Evolutionary conservation across 2,113 vertebrate genomes (phyloP).

Genomic region (Archilochus colubris): DNA sequence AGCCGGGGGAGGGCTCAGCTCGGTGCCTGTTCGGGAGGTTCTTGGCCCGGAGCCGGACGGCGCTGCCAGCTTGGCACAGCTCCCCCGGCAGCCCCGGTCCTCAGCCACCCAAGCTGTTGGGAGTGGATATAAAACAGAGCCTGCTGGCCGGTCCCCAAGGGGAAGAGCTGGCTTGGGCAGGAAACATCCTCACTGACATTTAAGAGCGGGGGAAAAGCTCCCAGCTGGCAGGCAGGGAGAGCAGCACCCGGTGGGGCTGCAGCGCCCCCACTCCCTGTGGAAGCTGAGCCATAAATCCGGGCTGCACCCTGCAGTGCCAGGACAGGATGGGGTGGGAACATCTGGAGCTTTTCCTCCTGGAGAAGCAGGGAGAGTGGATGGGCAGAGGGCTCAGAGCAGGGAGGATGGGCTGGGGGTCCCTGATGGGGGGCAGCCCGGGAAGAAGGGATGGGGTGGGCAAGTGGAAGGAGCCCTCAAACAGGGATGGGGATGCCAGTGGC

Average conservation of each 20-base stretch:
- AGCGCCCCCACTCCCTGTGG: not conserved
- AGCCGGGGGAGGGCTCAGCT: rapidly evolving
- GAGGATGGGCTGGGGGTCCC: not conserved
- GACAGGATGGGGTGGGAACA: too few relatives aligned
- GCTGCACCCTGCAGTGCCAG: not conserved
- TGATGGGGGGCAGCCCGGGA: not conserved
- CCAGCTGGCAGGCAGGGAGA: constrained; percentile 8
- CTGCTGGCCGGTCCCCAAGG: constrained; percentile 50
- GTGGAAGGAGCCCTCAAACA: not conserved
- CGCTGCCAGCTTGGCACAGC: constrained; percentile 49
- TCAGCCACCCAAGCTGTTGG: constrained; percentile 61
- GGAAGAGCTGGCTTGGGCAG: constrained; percentile 59
- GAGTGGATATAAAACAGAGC: constrained; percentile 52
- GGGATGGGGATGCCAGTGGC: not conserved
- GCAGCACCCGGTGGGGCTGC: not conserved
- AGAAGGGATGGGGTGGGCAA: not conserved
- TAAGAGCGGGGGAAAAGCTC: not conserved
- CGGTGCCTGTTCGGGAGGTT: too few relatives aligned
- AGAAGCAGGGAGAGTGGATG: not conserved
- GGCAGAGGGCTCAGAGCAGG: not conserved
- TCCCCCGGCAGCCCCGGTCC: constrained; percentile 31
- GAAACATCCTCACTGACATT: constrained; percentile 54
- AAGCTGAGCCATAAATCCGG: not conserved
- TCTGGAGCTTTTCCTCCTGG: not conserved
- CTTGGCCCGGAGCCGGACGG: not conserved